Evolutionary conservation across 2,113 vertebrate species (phyloP).

Genomic region (Thamnaconus septentrionalis): DNA sequence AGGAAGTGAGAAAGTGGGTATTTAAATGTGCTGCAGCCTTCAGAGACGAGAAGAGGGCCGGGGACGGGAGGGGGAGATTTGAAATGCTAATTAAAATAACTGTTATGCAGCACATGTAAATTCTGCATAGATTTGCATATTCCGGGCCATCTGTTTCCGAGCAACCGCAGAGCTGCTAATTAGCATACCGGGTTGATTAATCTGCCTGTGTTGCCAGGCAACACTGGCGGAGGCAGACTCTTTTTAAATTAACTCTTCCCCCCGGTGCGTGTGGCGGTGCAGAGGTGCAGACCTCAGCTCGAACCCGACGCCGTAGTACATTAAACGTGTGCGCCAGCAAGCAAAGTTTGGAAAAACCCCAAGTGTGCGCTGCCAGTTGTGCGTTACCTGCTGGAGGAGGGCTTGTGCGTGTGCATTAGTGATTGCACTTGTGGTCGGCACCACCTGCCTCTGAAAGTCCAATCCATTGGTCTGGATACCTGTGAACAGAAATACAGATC

Average conservation of each 20-base stretch:
- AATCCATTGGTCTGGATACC: conserved; percentile 96
- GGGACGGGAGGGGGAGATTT: conserved; percentile 66
- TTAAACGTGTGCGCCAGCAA: neutral
- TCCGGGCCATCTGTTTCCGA: conserved; percentile 97
- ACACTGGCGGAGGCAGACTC: conserved; percentile 82
- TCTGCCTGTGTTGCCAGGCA: conserved; percentile 90
- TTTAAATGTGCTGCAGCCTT: conserved; percentile 74
- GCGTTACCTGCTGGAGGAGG: conserved; percentile 95
- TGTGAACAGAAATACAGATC: conserved; percentile 60
- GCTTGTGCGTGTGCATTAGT: conserved; percentile 97
- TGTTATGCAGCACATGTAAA: conserved; percentile 92
- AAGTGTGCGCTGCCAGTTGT: neutral
- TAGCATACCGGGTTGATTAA: conserved; percentile 99
- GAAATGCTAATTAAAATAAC: conserved; percentile 92
- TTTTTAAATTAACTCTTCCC: conserved; percentile 66
- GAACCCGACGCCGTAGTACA: conserved; percentile 32
- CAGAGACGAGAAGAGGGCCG: conserved; percentile 60
- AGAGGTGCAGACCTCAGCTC: conserved; percentile 35
- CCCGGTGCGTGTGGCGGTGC: conserved; percentile 36
- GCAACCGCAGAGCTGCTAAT: conserved; percentile 93
- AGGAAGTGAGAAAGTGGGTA: conserved; percentile 48
- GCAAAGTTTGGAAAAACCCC: neutral
- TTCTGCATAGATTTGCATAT: conserved; percentile 99
- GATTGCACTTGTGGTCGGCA: conserved; percentile 91
- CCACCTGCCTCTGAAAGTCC: conserved; percentile 96